Conservation (phyloP, 2,797 vertebrate species). For the Trematomus bernacchii region DNA sequence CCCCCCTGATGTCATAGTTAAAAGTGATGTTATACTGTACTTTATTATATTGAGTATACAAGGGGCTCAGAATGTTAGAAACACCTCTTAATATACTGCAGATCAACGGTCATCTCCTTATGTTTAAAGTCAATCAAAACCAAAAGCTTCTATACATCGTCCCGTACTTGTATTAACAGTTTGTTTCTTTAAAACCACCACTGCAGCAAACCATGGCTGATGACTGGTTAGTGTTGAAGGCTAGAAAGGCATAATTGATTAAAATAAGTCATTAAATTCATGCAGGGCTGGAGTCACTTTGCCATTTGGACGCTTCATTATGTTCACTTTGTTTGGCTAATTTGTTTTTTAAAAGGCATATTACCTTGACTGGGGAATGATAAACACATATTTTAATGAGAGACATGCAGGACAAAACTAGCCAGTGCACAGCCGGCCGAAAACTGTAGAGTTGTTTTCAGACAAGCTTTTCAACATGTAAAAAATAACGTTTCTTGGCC, state of each 20-base stretch:
- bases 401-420: not conserved
- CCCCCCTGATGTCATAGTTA: too few species aligned
- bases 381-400: conserved; percentile 8
- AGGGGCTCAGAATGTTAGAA: too few species aligned
- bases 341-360: conserved; percentile 45
- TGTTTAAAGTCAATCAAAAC: not conserved
- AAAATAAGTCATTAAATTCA: conserved; percentile 33
- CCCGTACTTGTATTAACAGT: not conserved
- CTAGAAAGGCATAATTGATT: conserved; percentile 19
- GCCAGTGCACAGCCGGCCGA: not conserved
- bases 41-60: too few species aligned
- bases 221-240: conserved; percentile 9
- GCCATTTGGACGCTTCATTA: conserved; percentile 35
- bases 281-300: conserved; percentile 39
- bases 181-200: conserved; percentile 1
- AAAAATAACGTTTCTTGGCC: not conserved
- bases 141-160: not conserved
- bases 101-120: not conserved
- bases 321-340: conserved; percentile 29
- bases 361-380: conserved; percentile 24
- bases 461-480: not conserved
- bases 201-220: not conserved
- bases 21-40: too few species aligned
- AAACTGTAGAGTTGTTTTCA: not conserved
- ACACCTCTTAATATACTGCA: too few species aligned